Base-by-base conservation (phyloP, 37 sponge, comb jelly and placozoan genomes). In the Oopsacas minuta region DNA sequence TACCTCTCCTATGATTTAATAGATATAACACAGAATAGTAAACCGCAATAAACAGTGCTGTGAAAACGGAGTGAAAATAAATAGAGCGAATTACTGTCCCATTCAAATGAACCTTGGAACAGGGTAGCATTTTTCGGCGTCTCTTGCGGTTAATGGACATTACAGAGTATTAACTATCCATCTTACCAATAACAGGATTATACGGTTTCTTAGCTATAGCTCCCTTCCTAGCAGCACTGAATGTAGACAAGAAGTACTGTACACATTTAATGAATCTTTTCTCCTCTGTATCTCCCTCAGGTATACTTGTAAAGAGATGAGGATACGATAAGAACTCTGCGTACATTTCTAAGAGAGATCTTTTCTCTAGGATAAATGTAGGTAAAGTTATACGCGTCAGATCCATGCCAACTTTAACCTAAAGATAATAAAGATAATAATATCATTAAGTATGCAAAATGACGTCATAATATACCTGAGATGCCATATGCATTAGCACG, bases 301-400 rank as follows among this genome's bases (percentile, higher is more conserved):
- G 85, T 85, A 97, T 92, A 23, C 92, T 91, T 46, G 89, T 88
- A 83, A 96, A 93, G 28, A 93, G 46, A 88, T 97, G 95, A 0
- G 99, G 91, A 69, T 97, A 96, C 38, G 99, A 91, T 23, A 97
- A 83, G 87, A 97, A 93, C 82, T 97, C 99, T 0, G 99, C 95
- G 82, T 95, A 97, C 99, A 97, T 97, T 85, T 97, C 99, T 84
- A 97, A 88, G 38, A 97, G 92, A 3, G 99, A 97, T n/a, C 91
- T 81, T 87, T 94, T 95, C 91, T 97, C 99, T 37, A 97, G 89
- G 82, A 97, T 97, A 87, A 97, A 97, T 0, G 99, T 97, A 0
- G 99, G 99, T 0, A 97, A 91, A 1, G 90, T 87, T 8, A 97
- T 85, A 38, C 85, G 37, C 25, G 95, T 91, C 37, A 97, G 91